phyloP scores from a whole-genome alignment of 1,140 invertebrate genomes.

The Augochlora pura region DNA sequence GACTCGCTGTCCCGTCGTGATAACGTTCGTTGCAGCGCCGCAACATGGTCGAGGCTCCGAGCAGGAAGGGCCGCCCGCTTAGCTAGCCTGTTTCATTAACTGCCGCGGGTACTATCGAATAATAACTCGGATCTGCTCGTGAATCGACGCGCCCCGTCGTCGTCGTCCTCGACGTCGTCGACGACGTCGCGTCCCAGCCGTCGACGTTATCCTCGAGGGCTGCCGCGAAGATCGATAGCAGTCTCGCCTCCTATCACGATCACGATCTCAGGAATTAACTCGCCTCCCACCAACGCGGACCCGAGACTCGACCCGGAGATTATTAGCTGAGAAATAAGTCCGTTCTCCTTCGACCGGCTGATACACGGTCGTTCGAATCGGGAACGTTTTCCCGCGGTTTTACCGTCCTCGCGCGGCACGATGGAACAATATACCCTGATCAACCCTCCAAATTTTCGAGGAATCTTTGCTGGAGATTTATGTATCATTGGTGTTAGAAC shows the following conservation, averaged over 20 bases:
- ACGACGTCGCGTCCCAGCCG: no score
- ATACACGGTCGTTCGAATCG: no score
- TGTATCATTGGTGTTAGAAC: no score
- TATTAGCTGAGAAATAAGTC: no score
- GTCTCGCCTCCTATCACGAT: neutral
- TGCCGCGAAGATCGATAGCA: conserved; percentile 9
- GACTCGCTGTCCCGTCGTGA: conserved; percentile 36
- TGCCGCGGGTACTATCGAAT: conserved; percentile 59
- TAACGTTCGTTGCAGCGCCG: conserved; percentile 23
- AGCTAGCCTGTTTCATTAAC: conserved; percentile 53
- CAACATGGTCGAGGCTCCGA: neutral
- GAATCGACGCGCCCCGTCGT: neutral
- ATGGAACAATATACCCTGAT: no score
- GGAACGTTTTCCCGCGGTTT: no score
- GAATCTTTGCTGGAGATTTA: no score
- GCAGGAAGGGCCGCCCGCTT: conserved; percentile 14
- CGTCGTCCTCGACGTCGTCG: no score
- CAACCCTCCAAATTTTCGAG: no score
- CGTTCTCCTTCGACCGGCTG: no score
- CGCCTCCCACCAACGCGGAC: neutral
- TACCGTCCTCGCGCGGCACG: no score
- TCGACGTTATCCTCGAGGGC: neutral
- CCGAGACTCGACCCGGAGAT: no score
- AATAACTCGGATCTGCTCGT: conserved; percentile 47
- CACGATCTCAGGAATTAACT: neutral